Conservation (phyloP, 1,140 invertebrate genomes). For the Bombus haemorrhoidalis region DNA sequence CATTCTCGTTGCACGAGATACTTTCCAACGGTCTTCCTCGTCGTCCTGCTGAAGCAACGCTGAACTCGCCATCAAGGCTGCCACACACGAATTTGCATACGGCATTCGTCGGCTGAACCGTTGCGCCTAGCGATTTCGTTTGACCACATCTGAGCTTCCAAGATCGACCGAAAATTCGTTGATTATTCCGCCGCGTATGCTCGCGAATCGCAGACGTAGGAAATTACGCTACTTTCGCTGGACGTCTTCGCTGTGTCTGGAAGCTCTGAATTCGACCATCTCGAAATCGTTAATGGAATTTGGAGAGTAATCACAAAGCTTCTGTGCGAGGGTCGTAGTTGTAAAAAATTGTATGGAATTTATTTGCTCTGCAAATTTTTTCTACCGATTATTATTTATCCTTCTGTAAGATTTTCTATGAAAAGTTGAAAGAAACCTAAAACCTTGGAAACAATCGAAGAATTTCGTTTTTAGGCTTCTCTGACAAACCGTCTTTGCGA, state of each 20-base stretch:
- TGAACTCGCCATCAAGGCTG: constrained; percentile 36
- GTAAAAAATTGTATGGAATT: not conserved
- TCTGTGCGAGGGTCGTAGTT: too few species aligned
- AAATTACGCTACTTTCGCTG: too few species aligned
- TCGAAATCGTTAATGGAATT: too few species aligned
- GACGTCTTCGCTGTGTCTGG: too few species aligned
- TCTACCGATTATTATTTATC: not conserved
- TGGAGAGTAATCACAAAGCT: too few species aligned
- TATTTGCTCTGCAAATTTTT: not conserved
- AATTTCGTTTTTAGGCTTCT: not conserved
- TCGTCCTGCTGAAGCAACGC: constrained; percentile 49
- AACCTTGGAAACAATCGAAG: not conserved
- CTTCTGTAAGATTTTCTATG: not conserved
- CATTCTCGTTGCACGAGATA: constrained; percentile 66
- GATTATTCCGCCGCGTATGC: not conserved
- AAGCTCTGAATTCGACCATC: too few species aligned
- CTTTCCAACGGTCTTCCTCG: constrained; percentile 47
- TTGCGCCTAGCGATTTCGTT: not conserved
- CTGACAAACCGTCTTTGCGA: not conserved
- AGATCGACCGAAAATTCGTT: not conserved
- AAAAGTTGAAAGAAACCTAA: not conserved
- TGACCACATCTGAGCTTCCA: not conserved
- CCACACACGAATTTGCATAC: constrained; percentile 32
- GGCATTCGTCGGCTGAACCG: constrained; percentile 12
- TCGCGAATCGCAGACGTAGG: not conserved